phyloP scores from a whole-genome alignment of 2,888 invertebrate genomes.

The Tupiocoris notatus region DNA sequence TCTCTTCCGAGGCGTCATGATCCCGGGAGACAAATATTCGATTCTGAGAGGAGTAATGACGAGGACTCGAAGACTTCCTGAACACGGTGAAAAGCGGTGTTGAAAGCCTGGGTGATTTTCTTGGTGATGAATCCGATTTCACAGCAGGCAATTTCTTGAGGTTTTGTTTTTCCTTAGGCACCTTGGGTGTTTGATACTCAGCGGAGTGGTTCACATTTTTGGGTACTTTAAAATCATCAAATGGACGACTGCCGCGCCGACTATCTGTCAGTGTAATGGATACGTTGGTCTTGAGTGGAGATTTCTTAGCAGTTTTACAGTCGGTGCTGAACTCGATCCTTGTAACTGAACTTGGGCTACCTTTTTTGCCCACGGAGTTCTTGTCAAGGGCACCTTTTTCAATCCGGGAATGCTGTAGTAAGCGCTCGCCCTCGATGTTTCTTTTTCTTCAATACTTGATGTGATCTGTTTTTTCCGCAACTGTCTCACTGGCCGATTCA shows the following conservation, averaged over 20 bases:
- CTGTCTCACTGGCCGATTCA: too few species aligned
- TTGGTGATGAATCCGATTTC: too few species aligned
- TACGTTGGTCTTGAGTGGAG: too few species aligned
- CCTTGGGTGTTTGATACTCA: neutral
- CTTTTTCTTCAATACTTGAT: too few species aligned
- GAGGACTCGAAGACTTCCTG: slow-evolving; percentile 20
- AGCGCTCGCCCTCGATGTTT: too few species aligned
- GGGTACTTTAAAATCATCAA: neutral
- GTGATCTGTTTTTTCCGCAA: too few species aligned
- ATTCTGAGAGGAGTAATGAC: slow-evolving; percentile 6
- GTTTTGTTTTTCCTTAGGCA: neutral
- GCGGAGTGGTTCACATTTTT: neutral
- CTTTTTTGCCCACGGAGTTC: too few species aligned
- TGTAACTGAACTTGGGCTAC: too few species aligned
- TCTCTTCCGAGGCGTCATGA: neutral
- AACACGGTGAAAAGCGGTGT: slow-evolving; percentile 9
- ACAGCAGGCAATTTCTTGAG: neutral
- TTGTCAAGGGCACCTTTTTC: too few species aligned
- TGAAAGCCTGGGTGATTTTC: neutral
- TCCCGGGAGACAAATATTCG: slow-evolving; percentile 20
- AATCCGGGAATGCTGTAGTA: too few species aligned
- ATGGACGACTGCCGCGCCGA: neutral
- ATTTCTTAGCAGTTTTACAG: neutral
- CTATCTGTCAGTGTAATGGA: neutral
- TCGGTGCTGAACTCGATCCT: too few species aligned